phyloP scores from a whole-genome alignment of 1,140 invertebrate species.

The Drosophila nebulosa region DNA sequence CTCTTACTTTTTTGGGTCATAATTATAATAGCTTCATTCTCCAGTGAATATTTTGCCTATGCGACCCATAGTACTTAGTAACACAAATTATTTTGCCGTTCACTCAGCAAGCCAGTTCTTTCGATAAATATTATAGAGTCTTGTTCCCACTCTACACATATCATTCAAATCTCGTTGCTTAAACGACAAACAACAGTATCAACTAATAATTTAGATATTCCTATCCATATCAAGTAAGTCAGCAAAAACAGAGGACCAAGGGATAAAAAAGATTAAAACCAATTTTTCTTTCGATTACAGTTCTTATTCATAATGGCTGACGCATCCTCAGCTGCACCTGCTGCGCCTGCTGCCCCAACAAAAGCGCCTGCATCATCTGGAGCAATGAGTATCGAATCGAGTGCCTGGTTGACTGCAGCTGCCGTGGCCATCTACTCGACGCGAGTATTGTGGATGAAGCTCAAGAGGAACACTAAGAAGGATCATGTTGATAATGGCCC shows the following conservation, averaged over 20 bases:
- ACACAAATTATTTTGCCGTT: not conserved
- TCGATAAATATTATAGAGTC: not conserved
- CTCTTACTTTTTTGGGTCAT: too few species aligned
- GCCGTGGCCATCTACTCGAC: constrained; percentile 28
- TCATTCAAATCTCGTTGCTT: not conserved
- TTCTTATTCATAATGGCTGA: too few species aligned
- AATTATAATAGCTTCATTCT: too few species aligned
- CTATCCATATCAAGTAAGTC: not conserved
- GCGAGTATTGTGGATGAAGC: constrained; percentile 31
- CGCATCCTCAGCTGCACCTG: not conserved
- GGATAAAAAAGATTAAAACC: too few species aligned
- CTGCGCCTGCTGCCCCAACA: not conserved
- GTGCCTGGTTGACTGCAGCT: constrained; percentile 21
- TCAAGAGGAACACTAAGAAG: too few species aligned
- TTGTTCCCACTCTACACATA: too few species aligned
- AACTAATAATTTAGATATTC: not conserved
- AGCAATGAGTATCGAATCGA: constrained; percentile 1
- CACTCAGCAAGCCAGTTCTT: not conserved
- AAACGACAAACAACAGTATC: not conserved
- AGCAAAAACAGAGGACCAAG: too few species aligned
- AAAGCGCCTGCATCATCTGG: not conserved
- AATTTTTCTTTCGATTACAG: too few species aligned
- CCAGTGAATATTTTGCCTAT: not conserved
- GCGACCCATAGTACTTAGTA: constrained; percentile 4
- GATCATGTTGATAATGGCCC: too few species aligned